Evolutionary conservation across 1,140 invertebrate genomes (phyloP).

Genomic region (Coelopa frigida): DNA sequence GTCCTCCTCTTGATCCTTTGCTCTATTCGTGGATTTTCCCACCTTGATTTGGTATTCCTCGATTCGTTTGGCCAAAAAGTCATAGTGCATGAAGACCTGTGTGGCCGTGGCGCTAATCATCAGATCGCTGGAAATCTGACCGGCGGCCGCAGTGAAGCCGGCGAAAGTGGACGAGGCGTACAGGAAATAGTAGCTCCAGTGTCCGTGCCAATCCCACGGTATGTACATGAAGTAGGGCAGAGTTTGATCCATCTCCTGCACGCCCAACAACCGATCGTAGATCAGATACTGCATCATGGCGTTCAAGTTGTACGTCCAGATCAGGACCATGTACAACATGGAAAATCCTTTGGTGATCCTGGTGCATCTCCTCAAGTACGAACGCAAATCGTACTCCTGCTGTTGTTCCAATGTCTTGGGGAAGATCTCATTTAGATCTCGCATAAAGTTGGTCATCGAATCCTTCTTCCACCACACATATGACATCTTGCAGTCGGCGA

Average conservation of each 20-base stretch:
- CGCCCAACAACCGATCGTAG: conserved; percentile 23
- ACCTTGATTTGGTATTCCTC: conserved; percentile 2
- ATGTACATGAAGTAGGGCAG: conserved; percentile 28
- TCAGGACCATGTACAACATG: conserved; percentile 27
- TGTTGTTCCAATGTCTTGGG: conserved; percentile 17
- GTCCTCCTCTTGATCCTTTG: conserved; percentile 15
- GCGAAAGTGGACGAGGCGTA: conserved; percentile 22
- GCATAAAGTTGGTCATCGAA: conserved; percentile 20
- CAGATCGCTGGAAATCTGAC: conserved; percentile 32
- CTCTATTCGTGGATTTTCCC: not conserved
- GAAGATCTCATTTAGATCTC: conserved; percentile 22
- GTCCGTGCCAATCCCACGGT: conserved; percentile 22
- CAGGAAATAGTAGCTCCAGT: conserved; percentile 27
- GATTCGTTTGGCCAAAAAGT: conserved; percentile 19
- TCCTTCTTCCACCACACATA: conserved; percentile 26
- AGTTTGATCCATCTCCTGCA: conserved; percentile 16
- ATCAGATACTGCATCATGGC: conserved; percentile 24
- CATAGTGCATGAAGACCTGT: conserved; percentile 33
- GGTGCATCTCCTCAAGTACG: conserved; percentile 19
- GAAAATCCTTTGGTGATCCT: conserved; percentile 25
- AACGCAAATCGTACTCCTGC: conserved; percentile 15
- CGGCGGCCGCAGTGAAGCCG: conserved; percentile 29
- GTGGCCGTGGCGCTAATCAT: conserved; percentile 28
- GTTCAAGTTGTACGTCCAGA: conserved; percentile 37
- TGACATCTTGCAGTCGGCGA: conserved; percentile 29